phyloP scores from a whole-genome alignment of 2,797 vertebrate genomes.

The Oreochromis grahami region DNA sequence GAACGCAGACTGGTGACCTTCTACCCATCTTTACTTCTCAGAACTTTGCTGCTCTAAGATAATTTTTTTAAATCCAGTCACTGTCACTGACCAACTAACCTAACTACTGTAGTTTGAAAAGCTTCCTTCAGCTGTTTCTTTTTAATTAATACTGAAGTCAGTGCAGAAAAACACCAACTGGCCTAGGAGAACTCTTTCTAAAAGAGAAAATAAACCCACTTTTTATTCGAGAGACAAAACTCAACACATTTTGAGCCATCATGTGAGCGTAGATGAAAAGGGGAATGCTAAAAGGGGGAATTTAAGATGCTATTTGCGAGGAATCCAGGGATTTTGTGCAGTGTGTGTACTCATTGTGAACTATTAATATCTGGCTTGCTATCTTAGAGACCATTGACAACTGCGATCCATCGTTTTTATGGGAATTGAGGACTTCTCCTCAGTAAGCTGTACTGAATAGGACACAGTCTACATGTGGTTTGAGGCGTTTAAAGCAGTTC shows the following conservation, averaged over 20 bases:
- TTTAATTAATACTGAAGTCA: background rate
- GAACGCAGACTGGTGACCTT: background rate
- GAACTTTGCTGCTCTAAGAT: too few species aligned
- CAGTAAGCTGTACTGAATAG: background rate
- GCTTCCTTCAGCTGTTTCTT: background rate
- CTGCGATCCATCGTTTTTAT: background rate
- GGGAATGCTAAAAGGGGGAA: background rate
- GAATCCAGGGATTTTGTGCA: background rate
- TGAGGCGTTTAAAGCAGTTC: slow-evolving; percentile 12
- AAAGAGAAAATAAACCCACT: background rate
- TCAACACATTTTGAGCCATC: background rate
- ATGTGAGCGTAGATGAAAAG: background rate
- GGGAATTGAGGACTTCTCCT: background rate
- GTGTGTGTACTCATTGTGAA: background rate
- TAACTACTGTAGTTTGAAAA: background rate
- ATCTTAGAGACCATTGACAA: background rate
- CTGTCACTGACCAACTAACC: background rate
- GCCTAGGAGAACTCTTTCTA: background rate
- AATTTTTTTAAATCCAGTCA: too few species aligned
- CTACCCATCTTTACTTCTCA: too few species aligned
- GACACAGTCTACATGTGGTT: background rate
- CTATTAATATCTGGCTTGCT: background rate
- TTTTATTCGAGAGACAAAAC: background rate
- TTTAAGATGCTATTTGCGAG: background rate
- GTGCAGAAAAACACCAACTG: background rate